Evolutionary conservation across 2,888 invertebrate species (phyloP).

Genomic region (Xylota segnis): DNA sequence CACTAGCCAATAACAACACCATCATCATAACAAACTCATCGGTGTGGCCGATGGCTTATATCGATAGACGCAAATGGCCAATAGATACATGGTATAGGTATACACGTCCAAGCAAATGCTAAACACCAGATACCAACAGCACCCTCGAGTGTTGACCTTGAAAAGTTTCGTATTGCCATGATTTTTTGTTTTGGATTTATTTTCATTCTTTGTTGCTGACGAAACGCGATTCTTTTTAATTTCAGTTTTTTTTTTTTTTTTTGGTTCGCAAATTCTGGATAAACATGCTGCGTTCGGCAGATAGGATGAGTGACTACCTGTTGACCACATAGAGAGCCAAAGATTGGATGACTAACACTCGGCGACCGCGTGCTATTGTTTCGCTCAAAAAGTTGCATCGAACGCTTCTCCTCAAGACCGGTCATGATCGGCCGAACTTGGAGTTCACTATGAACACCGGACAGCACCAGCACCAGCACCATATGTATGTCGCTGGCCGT

Average conservation of each 20-base stretch:
- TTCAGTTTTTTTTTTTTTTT: slow-evolving; percentile 10
- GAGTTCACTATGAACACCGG: neutral
- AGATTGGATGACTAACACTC: slow-evolving; percentile 49
- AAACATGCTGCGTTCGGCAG: slow-evolving; percentile 13
- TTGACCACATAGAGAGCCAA: neutral
- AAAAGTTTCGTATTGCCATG: slow-evolving; percentile 38
- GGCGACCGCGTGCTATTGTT: slow-evolving; percentile 31
- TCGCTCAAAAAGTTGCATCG: slow-evolving; percentile 27
- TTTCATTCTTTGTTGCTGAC: slow-evolving; percentile 46
- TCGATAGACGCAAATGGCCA: neutral
- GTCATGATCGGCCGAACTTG: neutral
- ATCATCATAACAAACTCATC: slow-evolving; percentile 56
- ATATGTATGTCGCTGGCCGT: neutral
- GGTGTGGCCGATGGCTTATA: slow-evolving; percentile 47
- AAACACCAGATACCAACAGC: slow-evolving; percentile 5
- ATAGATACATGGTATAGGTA: slow-evolving; percentile 30
- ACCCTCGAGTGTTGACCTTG: slow-evolving; percentile 54
- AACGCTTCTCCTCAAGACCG: slow-evolving; percentile 20
- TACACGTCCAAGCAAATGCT: neutral
- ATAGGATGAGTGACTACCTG: slow-evolving; percentile 20
- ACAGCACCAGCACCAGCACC: too few species aligned
- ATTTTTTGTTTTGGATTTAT: slow-evolving; percentile 11
- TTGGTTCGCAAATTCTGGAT: slow-evolving; percentile 11
- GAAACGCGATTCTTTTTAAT: slow-evolving; percentile 30
- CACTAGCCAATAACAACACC: slow-evolving; percentile 15